Conservation (phyloP, 2,888 invertebrate species). For the Tachina fera region DNA sequence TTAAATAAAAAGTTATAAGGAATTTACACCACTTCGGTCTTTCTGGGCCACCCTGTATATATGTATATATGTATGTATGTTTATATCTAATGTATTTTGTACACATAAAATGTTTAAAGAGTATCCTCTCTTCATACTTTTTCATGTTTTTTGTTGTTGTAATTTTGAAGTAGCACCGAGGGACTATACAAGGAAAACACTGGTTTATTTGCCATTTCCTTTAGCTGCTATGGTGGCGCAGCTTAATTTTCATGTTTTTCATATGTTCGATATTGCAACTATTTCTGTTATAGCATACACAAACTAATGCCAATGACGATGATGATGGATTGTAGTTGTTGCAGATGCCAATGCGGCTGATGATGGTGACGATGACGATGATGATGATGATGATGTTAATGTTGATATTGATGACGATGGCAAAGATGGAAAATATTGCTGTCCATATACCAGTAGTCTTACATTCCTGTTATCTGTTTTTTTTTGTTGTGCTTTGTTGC, state of each 20-base stretch:
- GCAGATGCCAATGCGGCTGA: not conserved
- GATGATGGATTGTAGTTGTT: not conserved
- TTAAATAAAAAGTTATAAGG: no score
- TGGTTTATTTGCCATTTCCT: constrained; percentile 48
- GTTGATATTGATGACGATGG: constrained; percentile 23
- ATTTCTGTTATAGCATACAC: not conserved
- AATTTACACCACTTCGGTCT: no score
- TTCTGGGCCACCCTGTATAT: no score
- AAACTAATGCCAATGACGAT: not conserved
- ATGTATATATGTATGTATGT: not conserved
- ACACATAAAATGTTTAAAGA: not conserved
- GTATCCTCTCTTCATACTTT: not conserved
- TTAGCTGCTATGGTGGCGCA: not conserved
- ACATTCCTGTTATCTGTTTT: not conserved
- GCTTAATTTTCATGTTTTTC: constrained; percentile 8
- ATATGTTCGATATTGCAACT: constrained; percentile 34
- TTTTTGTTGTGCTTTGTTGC: not conserved
- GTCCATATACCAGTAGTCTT: constrained; percentile 42
- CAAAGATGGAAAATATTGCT: constrained; percentile 22
- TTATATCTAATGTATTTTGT: not conserved
- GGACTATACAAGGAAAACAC: constrained; percentile 27
- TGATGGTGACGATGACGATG: not conserved
- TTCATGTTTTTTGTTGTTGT: not conserved
- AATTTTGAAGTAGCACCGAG: not conserved
- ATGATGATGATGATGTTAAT: constrained; percentile 7